A percentile compares a stretch with the other conserved stretches of the same genome.
Evolutionary conservation across 2,888 invertebrate genomes (phyloP).

Genomic region (Molorchus minor): DNA sequence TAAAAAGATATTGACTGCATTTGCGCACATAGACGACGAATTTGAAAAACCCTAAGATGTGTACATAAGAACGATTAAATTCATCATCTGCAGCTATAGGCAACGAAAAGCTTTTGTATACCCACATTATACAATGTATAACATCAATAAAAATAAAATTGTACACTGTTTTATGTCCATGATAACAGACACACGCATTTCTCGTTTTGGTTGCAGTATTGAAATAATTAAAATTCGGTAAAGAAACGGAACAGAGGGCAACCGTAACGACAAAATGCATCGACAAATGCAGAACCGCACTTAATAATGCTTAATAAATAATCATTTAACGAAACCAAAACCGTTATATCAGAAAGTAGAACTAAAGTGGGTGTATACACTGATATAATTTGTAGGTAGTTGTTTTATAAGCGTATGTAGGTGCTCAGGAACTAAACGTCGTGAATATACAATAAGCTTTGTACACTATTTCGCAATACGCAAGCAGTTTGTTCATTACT

Average conservation of each 20-base stretch:
- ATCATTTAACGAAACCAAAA: constrained; percentile 46
- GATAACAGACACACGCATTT: no score
- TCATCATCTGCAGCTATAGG: no score
- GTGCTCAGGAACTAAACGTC: constrained; percentile 12
- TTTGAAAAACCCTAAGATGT: no score
- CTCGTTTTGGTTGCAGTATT: background rate
- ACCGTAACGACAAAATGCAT: constrained; percentile 2
- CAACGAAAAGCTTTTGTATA: no score
- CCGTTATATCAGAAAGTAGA: constrained; percentile 53
- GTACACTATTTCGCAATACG: no score
- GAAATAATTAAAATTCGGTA: background rate
- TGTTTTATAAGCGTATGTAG: constrained; percentile 15
- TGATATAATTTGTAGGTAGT: constrained; percentile 34
- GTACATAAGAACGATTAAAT: no score
- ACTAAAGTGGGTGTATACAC: constrained; percentile 43
- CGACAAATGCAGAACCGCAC: background rate
- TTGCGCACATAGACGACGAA: no score
- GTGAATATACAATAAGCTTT: background rate
- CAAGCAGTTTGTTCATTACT: no score
- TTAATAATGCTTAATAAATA: constrained; percentile 19
- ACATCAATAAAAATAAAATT: no score
- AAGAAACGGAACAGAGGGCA: background rate
- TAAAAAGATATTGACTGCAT: no score
- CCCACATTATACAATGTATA: no score
- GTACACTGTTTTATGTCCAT: no score